These are phyloP conservation scores for Rallus limicola DNA, from an alignment of 2,113 vertebrate genomes.

Conservation along the genomic window DNA sequence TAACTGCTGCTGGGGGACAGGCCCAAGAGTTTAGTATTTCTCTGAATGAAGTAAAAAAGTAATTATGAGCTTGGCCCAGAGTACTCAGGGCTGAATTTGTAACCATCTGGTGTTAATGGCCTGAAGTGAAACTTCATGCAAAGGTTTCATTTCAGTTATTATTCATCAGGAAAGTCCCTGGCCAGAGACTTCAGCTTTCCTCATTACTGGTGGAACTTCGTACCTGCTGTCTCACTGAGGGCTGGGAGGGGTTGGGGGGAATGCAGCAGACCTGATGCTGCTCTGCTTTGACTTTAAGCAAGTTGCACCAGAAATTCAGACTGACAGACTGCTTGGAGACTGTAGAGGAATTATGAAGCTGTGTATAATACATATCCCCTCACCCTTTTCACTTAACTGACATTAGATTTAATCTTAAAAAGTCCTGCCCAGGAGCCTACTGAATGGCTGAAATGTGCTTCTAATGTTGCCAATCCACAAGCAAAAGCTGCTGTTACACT, in stretches of 20 bases:
- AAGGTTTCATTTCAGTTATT: background rate
- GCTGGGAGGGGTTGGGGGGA: too few species aligned
- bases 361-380: background rate
- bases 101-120: constrained; percentile 8
- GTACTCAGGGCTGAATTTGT: background rate
- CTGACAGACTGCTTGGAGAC: background rate
- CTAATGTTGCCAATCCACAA: background rate
- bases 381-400: background rate
- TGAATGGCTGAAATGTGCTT: background rate
- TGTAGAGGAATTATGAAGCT: background rate
- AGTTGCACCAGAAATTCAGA: background rate
- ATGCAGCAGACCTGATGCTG: background rate
- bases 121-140: background rate
- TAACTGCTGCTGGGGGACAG: background rate
- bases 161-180: background rate
- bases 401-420: background rate
- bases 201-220: background rate
- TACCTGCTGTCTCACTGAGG: background rate
- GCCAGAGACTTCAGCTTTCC: background rate
- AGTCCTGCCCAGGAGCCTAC: background rate
- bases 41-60: background rate
- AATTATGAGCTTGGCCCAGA: background rate
- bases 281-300: background rate
- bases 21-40: background rate
- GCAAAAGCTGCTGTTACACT: background rate